A percentile compares a stretch with the other conserved stretches of the same genome.
Evolutionary conservation across 2,888 invertebrate species (phyloP).

Genomic region (Athalia circularis): DNA sequence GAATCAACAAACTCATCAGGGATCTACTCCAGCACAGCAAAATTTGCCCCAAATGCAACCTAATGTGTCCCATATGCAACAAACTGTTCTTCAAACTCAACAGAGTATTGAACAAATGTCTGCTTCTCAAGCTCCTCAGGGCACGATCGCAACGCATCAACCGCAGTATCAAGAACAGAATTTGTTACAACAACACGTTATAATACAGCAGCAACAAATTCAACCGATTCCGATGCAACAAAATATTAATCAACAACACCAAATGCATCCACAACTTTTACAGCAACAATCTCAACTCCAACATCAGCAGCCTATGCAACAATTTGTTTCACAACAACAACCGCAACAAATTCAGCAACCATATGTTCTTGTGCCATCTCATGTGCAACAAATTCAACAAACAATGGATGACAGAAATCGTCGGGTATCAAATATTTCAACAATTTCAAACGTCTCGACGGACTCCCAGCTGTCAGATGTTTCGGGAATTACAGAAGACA

Average conservation of each 20-base stretch:
- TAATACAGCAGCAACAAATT: constrained; percentile 31
- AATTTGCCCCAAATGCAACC: constrained; percentile 47
- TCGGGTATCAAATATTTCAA: constrained; percentile 68
- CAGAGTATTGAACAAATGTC: constrained; percentile 36
- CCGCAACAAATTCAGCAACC: constrained; percentile 36
- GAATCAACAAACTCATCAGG: constrained; percentile 52
- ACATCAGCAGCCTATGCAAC: constrained; percentile 49
- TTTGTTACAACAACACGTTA: constrained; percentile 59
- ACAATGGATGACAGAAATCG: constrained; percentile 68
- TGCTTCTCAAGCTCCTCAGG: constrained; percentile 12
- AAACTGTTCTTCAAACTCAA: constrained; percentile 56
- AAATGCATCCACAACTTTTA: constrained; percentile 43
- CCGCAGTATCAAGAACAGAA: constrained; percentile 54
- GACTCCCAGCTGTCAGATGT: constrained; percentile 66
- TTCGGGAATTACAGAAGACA: constrained; percentile 34
- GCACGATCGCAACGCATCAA: neutral
- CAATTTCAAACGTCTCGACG: constrained; percentile 63
- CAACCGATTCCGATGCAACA: constrained; percentile 2
- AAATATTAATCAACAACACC: constrained; percentile 43
- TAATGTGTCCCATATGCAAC: constrained; percentile 56
- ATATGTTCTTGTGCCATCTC: constrained; percentile 34
- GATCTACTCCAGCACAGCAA: constrained; percentile 23
- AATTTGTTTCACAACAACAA: constrained; percentile 54
- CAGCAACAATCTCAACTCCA: constrained; percentile 54
- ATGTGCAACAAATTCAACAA: constrained; percentile 57